These are phyloP conservation scores for Prunella fulvescens DNA, from an alignment of 2,113 vertebrate genomes.

Conservation along the genomic window DNA sequence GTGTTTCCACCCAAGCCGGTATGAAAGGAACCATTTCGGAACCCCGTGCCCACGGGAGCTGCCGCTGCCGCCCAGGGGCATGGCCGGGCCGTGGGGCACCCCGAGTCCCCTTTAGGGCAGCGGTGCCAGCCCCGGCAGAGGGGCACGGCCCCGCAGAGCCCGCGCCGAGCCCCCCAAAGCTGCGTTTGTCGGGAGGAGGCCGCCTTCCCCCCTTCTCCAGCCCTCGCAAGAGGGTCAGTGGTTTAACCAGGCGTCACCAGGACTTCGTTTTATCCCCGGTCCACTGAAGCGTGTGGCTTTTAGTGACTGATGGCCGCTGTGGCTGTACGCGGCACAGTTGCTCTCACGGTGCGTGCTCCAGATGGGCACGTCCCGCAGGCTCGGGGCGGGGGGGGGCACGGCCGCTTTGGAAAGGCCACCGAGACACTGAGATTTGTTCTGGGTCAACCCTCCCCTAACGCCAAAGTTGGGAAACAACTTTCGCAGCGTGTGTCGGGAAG, in stretches of 20 bases:
- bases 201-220: not conserved
- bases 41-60: not conserved
- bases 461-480: constrained; percentile 31
- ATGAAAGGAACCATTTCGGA: not conserved
- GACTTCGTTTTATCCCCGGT: constrained; percentile 39
- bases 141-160: not conserved
- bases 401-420: constrained; percentile 6
- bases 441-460: constrained; percentile 24
- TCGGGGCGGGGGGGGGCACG: not conserved
- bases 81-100: not conserved
- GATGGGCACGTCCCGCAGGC: constrained; percentile 53
- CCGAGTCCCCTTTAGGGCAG: not conserved
- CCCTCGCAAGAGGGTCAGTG: constrained; percentile 22
- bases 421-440: constrained; percentile 47
- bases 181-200: not conserved
- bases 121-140: not conserved
- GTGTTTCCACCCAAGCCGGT: not conserved
- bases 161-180: not conserved
- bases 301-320: constrained; percentile 38
- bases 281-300: constrained; percentile 47
- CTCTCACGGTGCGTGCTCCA: constrained; percentile 47
- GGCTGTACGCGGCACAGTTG: constrained; percentile 15
- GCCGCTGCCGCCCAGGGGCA: not conserved
- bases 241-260: constrained; percentile 58
- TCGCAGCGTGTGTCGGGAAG: not conserved